Evolutionary conservation across 2,797 vertebrate genomes (phyloP), one percentile per base, ranked within the genome.

Genomic region (Eidolon dupreanum): DNA sequence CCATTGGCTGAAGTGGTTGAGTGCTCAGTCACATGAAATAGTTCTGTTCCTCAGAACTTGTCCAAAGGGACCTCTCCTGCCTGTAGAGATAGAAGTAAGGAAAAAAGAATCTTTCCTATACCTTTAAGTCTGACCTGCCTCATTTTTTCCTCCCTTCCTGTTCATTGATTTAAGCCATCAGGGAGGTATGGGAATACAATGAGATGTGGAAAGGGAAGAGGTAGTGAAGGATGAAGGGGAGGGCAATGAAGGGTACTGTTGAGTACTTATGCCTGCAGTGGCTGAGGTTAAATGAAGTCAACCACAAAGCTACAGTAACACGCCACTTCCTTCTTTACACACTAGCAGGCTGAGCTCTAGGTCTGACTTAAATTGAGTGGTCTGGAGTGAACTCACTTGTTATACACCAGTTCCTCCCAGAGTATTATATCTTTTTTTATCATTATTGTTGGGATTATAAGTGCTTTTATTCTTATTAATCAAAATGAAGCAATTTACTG

Each of bases 21-120:
- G 61, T 43, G 77, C 83, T 90, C 66, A 93, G 66, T 51, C 66
- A 83, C 90, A 84, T 92, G 73, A 94, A 96, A 94, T 61, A 74
- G 59, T 59, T 89, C 28, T 85, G 3, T 55, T 78, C 81, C 81
- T 96, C 92, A 96, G 95, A 94, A 92, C 92, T 57, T 87, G 84
- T 74, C 74, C 55, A 22, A 55, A 90, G 49, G 86, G 71, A 78
- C 51, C 49, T 82, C 46, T 55, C 71, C 93, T 90, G 26, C 74
- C 88, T 68, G 43, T 61, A 92, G 83, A 95, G 91, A 68, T 63
- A 43, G 79, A 77, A 93, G 71, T 33, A 79, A 79, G n/a, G 55
- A 46, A n/a, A 61, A 90, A 83, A 70, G 87, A 89, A 71, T n/a
- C 66, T 84, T 77, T 61, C 53, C 59, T 55, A 13, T 28, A 46